A percentile compares a stretch with the other conserved stretches of the same genome.
phyloP scores from a whole-genome alignment of 2,113 vertebrate species.

The Platanista minor region DNA sequence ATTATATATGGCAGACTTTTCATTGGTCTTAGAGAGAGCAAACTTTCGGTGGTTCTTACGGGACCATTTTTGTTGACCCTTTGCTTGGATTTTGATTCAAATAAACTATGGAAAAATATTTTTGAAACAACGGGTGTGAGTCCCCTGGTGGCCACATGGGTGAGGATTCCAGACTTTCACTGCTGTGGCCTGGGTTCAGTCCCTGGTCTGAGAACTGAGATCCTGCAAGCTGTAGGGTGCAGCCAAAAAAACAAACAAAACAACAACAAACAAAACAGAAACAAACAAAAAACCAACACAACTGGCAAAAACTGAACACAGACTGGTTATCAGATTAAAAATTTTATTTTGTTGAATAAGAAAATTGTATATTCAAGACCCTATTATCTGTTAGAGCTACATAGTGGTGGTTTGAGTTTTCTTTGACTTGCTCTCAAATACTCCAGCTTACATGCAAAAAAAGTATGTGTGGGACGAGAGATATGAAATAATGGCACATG shows the following conservation, averaged over 20 bases:
- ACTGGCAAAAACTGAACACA: neutral
- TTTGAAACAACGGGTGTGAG: neutral
- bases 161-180: neutral
- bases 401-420: neutral
- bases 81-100: neutral
- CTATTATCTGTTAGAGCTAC: neutral
- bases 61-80: neutral
- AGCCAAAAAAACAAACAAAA: neutral
- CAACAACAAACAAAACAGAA: neutral
- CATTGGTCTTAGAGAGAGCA: neutral
- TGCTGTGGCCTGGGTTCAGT: neutral
- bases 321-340: neutral
- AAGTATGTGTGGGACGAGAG: neutral
- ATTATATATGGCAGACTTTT: neutral
- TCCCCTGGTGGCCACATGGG: neutral
- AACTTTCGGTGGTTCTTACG: neutral
- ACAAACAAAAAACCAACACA: neutral
- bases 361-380: neutral
- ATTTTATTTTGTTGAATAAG: neutral
- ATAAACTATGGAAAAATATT: neutral
- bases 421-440: constrained; percentile 1
- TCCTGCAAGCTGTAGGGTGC: neutral
- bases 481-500: neutral
- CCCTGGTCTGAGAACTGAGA: neutral
- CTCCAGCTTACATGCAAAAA: neutral